Evolutionary conservation across 2,888 invertebrate genomes (phyloP), one percentile per base, ranked within the genome.

Genomic region (Pandemis corylana): DNA sequence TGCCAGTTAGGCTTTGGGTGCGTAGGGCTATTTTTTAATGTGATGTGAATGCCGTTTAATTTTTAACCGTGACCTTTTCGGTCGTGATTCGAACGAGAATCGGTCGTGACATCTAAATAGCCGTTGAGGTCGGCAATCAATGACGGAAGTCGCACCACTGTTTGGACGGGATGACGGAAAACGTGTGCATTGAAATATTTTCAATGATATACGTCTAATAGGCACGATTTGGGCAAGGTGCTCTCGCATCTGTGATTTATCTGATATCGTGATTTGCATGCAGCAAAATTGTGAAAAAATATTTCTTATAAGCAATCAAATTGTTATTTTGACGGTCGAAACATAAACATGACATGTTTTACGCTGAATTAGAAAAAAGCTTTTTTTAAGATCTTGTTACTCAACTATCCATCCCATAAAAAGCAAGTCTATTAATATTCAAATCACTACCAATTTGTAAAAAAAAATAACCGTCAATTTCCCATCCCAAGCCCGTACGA

Each of bases 91-190:
- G 80, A 85, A 78, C 82, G 84, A 84, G 86, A 84, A 85, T 85
- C 83, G 84, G 82, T 92, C 93, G 93, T 93, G 93, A 92, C 93
- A 93, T 92, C 92, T 90, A 89, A 92, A 89, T 91, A 90, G 87
- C 85, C 84, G 83, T 80, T 89, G 89, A 91, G 91, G 92, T 88
- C 90, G 85, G 87, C 86, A 90, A 91, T 90, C 90, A 90, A 90
- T 91, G 92, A 90, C 92, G 92, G 93, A 93, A 93, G 91, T 89
- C 76, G 70, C 76, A 67, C 67, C 67, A 67, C 68, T 49, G 70
- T 76, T 80, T 77, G 78, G 79, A 74, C 82, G 81, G 84, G 80
- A 87, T 88, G 89, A 89, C 90, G 90, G 91, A 90, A 91, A 86
- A 85, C 81, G 80, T 80, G 82, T 79, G 83, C 83, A 83, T 84